Conservation (phyloP, 2,797 vertebrate genomes). For the Iguana delicatissima region DNA sequence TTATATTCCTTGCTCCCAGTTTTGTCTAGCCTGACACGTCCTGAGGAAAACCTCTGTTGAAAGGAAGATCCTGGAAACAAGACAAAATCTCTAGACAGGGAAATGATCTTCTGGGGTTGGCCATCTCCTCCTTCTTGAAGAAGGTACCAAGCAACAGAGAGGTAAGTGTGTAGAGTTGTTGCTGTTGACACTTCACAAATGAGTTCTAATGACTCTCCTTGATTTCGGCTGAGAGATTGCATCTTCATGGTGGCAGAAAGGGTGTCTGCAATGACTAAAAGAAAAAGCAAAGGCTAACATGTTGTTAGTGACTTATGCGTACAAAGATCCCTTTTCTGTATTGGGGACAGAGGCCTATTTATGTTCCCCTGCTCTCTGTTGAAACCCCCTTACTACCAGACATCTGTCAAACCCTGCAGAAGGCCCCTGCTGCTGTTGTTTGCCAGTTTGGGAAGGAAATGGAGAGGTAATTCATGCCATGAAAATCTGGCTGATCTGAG, state of each 20-base stretch:
- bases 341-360: no score
- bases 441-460: no score
- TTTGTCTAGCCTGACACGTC: constrained; percentile 69
- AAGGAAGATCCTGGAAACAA: constrained; percentile 73
- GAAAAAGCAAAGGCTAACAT: constrained; percentile 14
- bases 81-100: constrained; percentile 77
- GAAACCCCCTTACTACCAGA: no score
- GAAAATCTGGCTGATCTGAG: no score
- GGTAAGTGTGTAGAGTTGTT: constrained; percentile 91
- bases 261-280: constrained; percentile 88
- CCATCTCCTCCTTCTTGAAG: constrained; percentile 63
- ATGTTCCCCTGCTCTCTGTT: no score
- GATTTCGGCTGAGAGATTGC: constrained; percentile 63
- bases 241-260: constrained; percentile 78
- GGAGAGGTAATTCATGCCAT: no score
- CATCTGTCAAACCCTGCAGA: not conserved
- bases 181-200: constrained; percentile 86
- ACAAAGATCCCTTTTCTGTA: no score
- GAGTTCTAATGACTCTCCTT: constrained; percentile 84
- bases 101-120: constrained; percentile 61
- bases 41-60: constrained; percentile 54
- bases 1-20: constrained; percentile 68
- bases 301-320: no score
- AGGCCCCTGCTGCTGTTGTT: no score
- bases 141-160: constrained; percentile 88